These are phyloP conservation scores for Tamandua tetradactyla DNA, from an alignment of 2,797 vertebrate genomes.

Conservation along the genomic window DNA sequence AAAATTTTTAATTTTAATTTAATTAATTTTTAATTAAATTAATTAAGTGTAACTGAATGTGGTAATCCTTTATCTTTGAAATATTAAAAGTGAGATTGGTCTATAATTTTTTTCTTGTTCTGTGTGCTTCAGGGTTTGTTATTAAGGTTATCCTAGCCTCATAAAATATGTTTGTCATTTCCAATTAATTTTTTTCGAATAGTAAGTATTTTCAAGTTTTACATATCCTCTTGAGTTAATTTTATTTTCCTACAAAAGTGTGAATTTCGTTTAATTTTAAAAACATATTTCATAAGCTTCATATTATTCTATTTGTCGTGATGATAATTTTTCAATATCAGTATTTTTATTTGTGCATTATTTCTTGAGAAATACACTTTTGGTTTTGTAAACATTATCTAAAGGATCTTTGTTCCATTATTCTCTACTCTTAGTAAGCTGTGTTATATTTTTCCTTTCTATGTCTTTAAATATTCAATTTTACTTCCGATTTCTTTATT, in stretches of 20 bases:
- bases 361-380: background rate
- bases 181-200: background rate
- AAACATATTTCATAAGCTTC: background rate
- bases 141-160: conserved; percentile 11
- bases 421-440: background rate
- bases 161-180: conserved; percentile 5
- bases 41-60: background rate
- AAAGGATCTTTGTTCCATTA: background rate
- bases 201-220: background rate
- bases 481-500: background rate
- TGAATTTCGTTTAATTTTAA: background rate
- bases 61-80: background rate
- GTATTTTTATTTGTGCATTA: background rate
- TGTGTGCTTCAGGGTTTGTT: background rate
- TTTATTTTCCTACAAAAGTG: background rate
- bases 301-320: background rate
- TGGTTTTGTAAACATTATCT: background rate
- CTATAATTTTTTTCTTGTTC: background rate
- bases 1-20: no score
- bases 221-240: background rate
- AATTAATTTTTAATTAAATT: no score
- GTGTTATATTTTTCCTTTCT: background rate
- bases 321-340: background rate
- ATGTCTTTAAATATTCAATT: background rate
- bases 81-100: conserved; percentile 4